Evolutionary conservation across 1,140 invertebrate genomes (phyloP), one percentile per base, ranked within the genome.

Genomic region (Holcopasites calliopsidis): DNA sequence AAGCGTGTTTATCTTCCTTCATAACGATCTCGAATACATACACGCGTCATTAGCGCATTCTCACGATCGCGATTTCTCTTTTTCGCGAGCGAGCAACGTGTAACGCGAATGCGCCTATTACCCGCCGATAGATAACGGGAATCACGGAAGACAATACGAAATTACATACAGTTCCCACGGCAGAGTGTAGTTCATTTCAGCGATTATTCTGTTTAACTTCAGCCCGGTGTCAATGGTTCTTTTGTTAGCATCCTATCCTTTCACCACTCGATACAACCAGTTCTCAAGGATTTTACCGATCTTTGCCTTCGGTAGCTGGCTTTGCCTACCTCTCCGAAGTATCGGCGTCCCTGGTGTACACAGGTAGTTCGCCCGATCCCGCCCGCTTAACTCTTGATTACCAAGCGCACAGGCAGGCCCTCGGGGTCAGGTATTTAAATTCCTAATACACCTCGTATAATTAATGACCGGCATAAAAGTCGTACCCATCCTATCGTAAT

Each of bases 281-380:
- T 47, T 66, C 35, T 66, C 71, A 74, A 74, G 71, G 71, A 74
- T 74, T 54, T 74, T 33, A 38, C 21, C 38, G 71, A 73, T 66
- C 71, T 38, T 55, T 52, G 58, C 58, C 64, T 73, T 54, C 61
- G 26, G 38, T 44, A n/a, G 8, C n/a, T 35, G n/a, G n/a, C 18
- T 26, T 72, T 65, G 55, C 71, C 65, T 55, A 50, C 13, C 50
- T 42, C 18, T 11, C 10, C 11, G 33, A 2, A 31, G 16, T 18
- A 16, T 28, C 18, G 18, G 28, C 2, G 26, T 21, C 10, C 8
- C 16, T 26, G 10, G 16, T 26, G 35, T 35, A 16, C 35, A 2
- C 35, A 2, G 21, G 54, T 58, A 58, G 11, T 33, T 40, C 31
- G 8, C 16, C 31, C 31, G 61, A 62, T 68, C 64, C 28, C 47